Evolutionary conservation across 2,113 vertebrate species (phyloP).

Genomic region (Colaptes auratus): DNA sequence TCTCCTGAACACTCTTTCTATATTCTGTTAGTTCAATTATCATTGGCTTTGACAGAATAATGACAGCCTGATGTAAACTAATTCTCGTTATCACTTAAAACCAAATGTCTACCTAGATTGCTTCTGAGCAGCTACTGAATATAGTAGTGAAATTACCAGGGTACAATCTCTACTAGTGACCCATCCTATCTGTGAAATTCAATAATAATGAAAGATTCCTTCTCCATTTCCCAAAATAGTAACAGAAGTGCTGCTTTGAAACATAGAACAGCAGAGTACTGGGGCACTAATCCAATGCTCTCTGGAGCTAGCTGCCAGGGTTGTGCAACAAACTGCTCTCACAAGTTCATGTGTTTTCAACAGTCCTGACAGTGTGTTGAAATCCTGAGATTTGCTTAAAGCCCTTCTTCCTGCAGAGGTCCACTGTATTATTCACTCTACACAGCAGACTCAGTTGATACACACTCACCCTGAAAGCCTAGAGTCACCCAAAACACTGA

Average conservation of each 20-base stretch:
- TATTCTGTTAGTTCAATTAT: background rate
- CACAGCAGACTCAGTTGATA: background rate
- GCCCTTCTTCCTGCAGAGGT: background rate
- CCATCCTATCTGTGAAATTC: background rate
- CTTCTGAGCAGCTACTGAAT: background rate
- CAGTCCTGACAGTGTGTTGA: background rate
- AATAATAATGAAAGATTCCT: background rate
- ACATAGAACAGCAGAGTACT: background rate
- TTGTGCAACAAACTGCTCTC: conserved; percentile 2
- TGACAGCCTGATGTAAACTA: background rate
- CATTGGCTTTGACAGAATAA: background rate
- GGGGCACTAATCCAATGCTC: background rate
- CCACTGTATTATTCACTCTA: background rate
- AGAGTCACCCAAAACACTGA: background rate
- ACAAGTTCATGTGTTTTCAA: background rate
- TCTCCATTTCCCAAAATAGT: background rate
- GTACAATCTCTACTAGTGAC: background rate
- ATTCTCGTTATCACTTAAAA: background rate
- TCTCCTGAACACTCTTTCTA: background rate
- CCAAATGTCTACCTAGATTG: background rate
- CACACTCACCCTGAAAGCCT: background rate
- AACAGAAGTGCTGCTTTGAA: background rate
- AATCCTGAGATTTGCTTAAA: background rate
- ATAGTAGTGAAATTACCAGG: background rate
- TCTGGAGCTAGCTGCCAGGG: background rate